phyloP scores from a whole-genome alignment of 2,888 invertebrate species.

The Apamea sordens region DNA sequence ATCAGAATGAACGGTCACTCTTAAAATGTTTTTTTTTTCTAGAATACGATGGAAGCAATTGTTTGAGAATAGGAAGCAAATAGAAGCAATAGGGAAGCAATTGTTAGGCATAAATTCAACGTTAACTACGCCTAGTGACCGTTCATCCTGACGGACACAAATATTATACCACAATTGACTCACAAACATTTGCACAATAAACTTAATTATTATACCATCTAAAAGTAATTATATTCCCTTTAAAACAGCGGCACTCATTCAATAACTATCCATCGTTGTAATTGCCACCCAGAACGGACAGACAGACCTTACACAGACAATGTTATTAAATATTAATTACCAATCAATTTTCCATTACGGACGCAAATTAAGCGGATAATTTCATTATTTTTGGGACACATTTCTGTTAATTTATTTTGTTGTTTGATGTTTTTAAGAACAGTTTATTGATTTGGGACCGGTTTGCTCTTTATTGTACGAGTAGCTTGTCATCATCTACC shows the following conservation, averaged over 20 bases:
- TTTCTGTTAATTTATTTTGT: slow-evolving; percentile 39
- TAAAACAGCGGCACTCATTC: slow-evolving; percentile 12
- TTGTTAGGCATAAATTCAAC: too few species aligned
- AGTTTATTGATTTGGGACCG: not conserved
- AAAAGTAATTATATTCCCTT: slow-evolving; percentile 31
- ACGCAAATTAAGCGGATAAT: slow-evolving; percentile 47
- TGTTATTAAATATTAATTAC: slow-evolving; percentile 47
- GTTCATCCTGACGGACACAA: too few species aligned
- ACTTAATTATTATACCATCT: slow-evolving; percentile 16
- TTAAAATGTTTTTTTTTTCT: too few species aligned
- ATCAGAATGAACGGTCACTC: too few species aligned
- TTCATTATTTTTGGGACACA: slow-evolving; percentile 42
- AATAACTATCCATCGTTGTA: slow-evolving; percentile 35
- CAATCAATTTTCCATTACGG: slow-evolving; percentile 63
- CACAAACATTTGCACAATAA: slow-evolving; percentile 13
- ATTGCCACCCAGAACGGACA: slow-evolving; percentile 20
- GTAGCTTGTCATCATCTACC: not conserved
- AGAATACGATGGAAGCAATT: too few species aligned
- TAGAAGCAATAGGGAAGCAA: too few species aligned
- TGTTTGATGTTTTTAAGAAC: slow-evolving; percentile 28
- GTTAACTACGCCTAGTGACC: too few species aligned
- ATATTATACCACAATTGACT: not conserved
- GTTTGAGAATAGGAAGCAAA: too few species aligned
- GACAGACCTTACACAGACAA: slow-evolving; percentile 19
- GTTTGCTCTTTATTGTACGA: not conserved